phyloP scores from a whole-genome alignment of 1,140 invertebrate genomes.

The silkworm (Bombyx mori) region DNA sequence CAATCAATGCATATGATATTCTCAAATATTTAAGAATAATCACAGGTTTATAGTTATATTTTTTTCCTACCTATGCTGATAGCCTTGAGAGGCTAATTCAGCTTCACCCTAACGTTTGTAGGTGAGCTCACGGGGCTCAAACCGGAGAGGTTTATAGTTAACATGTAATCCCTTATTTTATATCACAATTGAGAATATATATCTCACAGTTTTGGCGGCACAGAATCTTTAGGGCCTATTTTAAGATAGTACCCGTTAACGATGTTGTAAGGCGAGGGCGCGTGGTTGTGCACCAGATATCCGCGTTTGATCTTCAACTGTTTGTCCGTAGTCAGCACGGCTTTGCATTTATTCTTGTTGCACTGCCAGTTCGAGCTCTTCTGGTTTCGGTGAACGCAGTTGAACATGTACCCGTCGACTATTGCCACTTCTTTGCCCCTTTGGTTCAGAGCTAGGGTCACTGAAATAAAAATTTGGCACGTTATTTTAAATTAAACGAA shows the following conservation, averaged over 20 bases:
- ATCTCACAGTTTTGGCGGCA: too few relatives aligned
- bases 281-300: constrained; percentile 14
- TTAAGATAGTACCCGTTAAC: constrained; percentile 20
- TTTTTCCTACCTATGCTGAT: too few relatives aligned
- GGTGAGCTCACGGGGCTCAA: too few relatives aligned
- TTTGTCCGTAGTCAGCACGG: constrained; percentile 16
- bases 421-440: constrained; percentile 20
- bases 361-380: constrained; percentile 22
- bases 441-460: constrained; percentile 15
- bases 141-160: too few relatives aligned
- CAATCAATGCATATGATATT: too few relatives aligned
- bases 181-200: too few relatives aligned
- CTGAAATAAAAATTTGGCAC: constrained; percentile 1
- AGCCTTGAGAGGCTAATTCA: too few relatives aligned
- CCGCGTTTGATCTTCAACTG: constrained; percentile 12
- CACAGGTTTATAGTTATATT: too few relatives aligned
- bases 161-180: too few relatives aligned
- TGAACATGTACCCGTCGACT: constrained; percentile 26
- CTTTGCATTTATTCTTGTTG: constrained; percentile 17
- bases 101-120: too few relatives aligned
- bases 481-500: not conserved
- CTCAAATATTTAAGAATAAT: too few relatives aligned
- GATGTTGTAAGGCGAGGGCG: constrained; percentile 15
- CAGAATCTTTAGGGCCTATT: constrained; percentile 2
- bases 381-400: constrained; percentile 10